Base-by-base conservation (phyloP, 2,888 invertebrate genomes). In the Hipparchia sbordonii region DNA sequence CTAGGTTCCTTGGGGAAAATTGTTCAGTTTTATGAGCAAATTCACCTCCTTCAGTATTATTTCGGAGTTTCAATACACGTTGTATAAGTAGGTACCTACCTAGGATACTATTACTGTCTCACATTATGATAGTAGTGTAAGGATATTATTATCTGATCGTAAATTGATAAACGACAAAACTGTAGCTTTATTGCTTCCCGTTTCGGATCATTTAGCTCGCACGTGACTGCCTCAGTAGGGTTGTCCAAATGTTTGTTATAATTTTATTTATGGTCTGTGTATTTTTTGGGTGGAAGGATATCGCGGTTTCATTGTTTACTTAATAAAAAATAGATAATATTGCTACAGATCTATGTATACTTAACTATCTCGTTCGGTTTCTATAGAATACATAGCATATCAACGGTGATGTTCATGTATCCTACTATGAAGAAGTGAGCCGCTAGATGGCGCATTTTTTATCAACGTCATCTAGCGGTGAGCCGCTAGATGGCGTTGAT, bases 111-210 rank as follows among this genome's bases (percentile, higher is more conserved):
- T 67, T 70, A 73, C 67, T 71, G 71, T 73, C 61, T 69, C 73
- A 71, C 69, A 72, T 74, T 61, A 72, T 56, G 65, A 68, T 71
- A 69, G 56, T 71, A 74, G 72, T 73, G 72, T 74, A 67, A 71
- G 67, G 82, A 84, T 81, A 81, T 83, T 54, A 48, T 48, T 85
- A 87, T 85, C 82, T 72, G 73, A 73, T 77, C 84, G 84, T 86
- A 89, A 88, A 89, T 88, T 89, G 89, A 90, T 89, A 89, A 88
- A 87, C 82, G 88, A 85, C 85, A 83, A 85, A 89, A 86, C 83
- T 88, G 87, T 89, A 87, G 86, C 82, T 89, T 90, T 91, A 91
- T 91, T 87, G 87, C 90, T 90, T 91, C 89, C 90, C 85, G 89
- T 90, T 85, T 83, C 86, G 82, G 87, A 84, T 89, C 91, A 91